Percentiles rank a stretch among this genome's conserved stretches.
phyloP scores from a whole-genome alignment of 2,797 vertebrate species.

The Peromyscus attwateri region DNA sequence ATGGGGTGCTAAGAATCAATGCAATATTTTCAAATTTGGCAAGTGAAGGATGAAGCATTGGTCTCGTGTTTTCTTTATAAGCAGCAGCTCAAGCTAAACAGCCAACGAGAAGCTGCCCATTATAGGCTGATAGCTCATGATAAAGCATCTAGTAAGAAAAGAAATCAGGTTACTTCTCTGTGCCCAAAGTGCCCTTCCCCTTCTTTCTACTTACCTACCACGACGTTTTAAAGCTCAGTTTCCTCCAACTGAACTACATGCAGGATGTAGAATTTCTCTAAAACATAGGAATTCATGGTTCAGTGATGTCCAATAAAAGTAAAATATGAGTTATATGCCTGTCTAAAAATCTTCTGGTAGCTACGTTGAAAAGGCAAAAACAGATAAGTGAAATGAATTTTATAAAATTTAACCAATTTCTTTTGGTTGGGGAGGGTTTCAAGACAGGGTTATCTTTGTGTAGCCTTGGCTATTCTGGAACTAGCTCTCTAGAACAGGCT shows the following conservation, averaged over 20 bases:
- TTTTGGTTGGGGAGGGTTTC: not conserved
- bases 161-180: not conserved
- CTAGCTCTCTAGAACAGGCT: not conserved
- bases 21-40: not conserved
- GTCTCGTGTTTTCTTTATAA: not conserved
- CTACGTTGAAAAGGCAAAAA: slow-evolving; percentile 28
- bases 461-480: not conserved
- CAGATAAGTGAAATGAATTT: slow-evolving; percentile 3
- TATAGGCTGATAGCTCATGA: not conserved
- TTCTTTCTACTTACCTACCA: slow-evolving; percentile 3
- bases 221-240: slow-evolving; percentile 22
- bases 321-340: not conserved
- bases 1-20: not conserved
- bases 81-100: not conserved
- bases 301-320: slow-evolving; percentile 5
- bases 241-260: not conserved
- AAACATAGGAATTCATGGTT: not conserved
- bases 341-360: slow-evolving; percentile 38
- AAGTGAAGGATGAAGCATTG: not conserved
- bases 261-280: slow-evolving; percentile 3
- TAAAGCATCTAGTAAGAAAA: slow-evolving; percentile 21
- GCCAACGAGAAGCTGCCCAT: not conserved
- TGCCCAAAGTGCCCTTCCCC: not conserved
- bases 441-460: not conserved
- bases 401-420: slow-evolving; percentile 15